Percentiles rank a stretch among this genome's conserved stretches.
Evolutionary conservation across 2,113 vertebrate genomes (phyloP).

Genomic region (Bettongia penicillata): DNA sequence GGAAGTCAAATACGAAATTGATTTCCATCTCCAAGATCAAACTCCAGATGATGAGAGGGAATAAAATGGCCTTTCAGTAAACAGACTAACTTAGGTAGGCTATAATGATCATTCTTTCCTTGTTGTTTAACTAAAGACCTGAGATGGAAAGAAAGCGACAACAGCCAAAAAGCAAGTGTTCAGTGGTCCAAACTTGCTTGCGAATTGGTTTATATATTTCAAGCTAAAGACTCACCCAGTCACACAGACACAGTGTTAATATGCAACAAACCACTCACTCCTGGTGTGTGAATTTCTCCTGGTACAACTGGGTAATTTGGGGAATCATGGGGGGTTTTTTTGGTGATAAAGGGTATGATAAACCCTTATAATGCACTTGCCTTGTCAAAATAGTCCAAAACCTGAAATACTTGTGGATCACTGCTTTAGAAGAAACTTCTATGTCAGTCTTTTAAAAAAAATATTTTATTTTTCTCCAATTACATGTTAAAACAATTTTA

Average conservation of each 20-base stretch:
- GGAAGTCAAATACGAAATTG: slow-evolving; percentile 23
- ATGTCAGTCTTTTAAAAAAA: neutral
- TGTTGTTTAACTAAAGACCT: neutral
- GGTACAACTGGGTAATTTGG: neutral
- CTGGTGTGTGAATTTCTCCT: neutral
- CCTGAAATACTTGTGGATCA: neutral
- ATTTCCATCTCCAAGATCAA: slow-evolving; percentile 40
- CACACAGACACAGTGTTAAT: neutral
- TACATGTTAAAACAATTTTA: no score
- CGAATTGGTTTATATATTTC: neutral
- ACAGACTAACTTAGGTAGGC: slow-evolving; percentile 9
- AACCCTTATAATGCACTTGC: slow-evolving; percentile 3
- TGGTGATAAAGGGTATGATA: neutral
- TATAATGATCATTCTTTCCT: slow-evolving; percentile 17
- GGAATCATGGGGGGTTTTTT: neutral
- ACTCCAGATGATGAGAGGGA: slow-evolving; percentile 32
- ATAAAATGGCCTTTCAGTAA: slow-evolving; percentile 41
- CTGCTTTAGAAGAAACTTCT: neutral
- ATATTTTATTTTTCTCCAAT: no score
- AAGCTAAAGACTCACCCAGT: neutral
- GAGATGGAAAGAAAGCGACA: neutral
- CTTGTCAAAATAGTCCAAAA: neutral
- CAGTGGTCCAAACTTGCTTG: neutral
- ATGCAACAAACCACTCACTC: neutral
- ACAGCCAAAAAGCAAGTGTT: neutral